Evolutionary conservation across 2,113 vertebrate species (phyloP).

Genomic region (Gasterosteus nipponicus): DNA sequence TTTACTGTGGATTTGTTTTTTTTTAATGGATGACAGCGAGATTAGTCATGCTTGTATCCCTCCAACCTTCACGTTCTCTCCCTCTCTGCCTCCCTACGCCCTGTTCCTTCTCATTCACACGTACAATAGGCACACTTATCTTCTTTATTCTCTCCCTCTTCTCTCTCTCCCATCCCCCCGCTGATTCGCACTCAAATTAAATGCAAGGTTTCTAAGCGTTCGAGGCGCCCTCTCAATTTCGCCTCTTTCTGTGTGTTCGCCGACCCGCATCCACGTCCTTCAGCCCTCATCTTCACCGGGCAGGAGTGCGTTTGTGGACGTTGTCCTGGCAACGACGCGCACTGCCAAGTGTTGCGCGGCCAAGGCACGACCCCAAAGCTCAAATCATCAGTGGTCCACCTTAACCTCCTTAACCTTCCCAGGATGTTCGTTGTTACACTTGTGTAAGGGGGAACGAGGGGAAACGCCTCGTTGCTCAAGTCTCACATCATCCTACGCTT

Average conservation of each 20-base stretch:
- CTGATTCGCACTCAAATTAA: background rate
- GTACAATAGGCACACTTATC: background rate
- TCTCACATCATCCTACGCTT: background rate
- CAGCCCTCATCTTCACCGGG: slow-evolving; percentile 45
- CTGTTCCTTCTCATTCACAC: background rate
- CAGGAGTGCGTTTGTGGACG: slow-evolving; percentile 56
- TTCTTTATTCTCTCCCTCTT: background rate
- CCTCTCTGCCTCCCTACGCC: background rate
- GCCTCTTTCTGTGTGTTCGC: slow-evolving; percentile 30
- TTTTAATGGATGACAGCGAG: slow-evolving; percentile 31
- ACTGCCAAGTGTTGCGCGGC: slow-evolving; percentile 30
- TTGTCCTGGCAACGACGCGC: slow-evolving; percentile 53
- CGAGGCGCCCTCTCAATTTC: slow-evolving; percentile 16
- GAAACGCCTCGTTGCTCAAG: background rate
- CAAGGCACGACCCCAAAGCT: slow-evolving; percentile 2
- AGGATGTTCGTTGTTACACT: background rate
- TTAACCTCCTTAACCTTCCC: background rate
- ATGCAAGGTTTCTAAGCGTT: slow-evolving; percentile 1
- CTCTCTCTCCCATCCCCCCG: background rate
- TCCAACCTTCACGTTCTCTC: background rate
- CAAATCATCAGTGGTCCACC: background rate
- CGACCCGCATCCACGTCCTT: slow-evolving; percentile 47
- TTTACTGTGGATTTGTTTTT: slow-evolving; percentile 41
- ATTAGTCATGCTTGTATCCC: slow-evolving; percentile 39
- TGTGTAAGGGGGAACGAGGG: background rate